phyloP scores from a whole-genome alignment of 2,888 invertebrate genomes.

The Lepidochrysops patricia region DNA sequence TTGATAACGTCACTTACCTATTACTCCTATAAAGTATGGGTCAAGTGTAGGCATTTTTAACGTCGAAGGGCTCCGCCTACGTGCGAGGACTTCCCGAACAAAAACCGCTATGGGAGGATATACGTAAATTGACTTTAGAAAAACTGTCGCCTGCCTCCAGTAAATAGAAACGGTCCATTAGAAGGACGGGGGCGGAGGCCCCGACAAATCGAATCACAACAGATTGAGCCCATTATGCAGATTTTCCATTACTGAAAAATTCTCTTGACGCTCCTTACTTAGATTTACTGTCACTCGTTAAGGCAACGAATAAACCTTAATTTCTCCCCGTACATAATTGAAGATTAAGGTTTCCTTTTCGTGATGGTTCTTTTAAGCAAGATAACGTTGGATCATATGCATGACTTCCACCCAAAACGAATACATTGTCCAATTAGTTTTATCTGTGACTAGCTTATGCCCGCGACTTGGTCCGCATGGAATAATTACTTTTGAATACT shows the following conservation, averaged over 20 bases:
- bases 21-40: neutral
- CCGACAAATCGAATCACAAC: conserved; percentile 60
- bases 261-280: conserved; percentile 30
- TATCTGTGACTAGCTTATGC: too few relatives aligned
- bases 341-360: neutral
- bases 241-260: conserved; percentile 64
- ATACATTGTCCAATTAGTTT: conserved; percentile 10
- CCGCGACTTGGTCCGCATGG: too few relatives aligned
- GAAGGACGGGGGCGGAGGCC: conserved; percentile 43
- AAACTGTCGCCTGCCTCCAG: conserved; percentile 46
- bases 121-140: conserved; percentile 27
- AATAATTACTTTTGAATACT: too few relatives aligned
- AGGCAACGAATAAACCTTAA: conserved; percentile 1
- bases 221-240: conserved; percentile 61
- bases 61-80: conserved; percentile 38
- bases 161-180: conserved; percentile 57
- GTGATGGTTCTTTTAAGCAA: neutral
- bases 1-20: neutral
- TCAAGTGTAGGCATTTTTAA: neutral
- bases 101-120: neutral
- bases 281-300: conserved; percentile 8
- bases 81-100: conserved; percentile 21
- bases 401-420: too few relatives aligned
- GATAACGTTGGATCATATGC: neutral
- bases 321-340: neutral